Percentiles rank a stretch among this genome's conserved stretches.
phyloP scores from a whole-genome alignment of 2,888 invertebrate species.

The Amiota minor region DNA sequence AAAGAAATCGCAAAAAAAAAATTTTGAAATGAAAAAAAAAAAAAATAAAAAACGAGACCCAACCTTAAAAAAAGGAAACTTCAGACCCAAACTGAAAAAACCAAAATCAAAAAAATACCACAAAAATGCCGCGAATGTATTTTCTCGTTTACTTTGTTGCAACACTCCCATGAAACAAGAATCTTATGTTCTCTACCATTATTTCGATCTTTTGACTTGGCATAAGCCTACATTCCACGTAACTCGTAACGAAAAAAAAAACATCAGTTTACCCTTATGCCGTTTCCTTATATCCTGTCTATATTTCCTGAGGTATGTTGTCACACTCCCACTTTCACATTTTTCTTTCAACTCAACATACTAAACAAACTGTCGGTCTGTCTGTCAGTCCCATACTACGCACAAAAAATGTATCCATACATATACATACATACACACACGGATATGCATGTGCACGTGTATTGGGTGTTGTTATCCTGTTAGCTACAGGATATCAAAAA shows the following conservation, averaged over 20 bases:
- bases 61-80: background rate
- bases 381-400: constrained; percentile 24
- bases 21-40: background rate
- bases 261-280: constrained; percentile 65
- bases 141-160: constrained; percentile 28
- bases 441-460: background rate
- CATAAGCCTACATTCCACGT: constrained; percentile 3
- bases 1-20: background rate
- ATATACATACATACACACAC: too few relatives aligned
- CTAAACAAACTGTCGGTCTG: background rate
- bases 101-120: constrained; percentile 43
- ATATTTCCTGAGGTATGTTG: constrained; percentile 31
- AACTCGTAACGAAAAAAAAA: constrained; percentile 48
- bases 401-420: constrained; percentile 18
- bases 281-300: constrained; percentile 57
- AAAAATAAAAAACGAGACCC: background rate
- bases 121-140: constrained; percentile 60
- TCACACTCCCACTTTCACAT: constrained; percentile 29
- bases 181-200: background rate
- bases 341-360: too few relatives aligned
- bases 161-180: too few relatives aligned
- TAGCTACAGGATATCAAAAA: background rate
- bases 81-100: background rate
- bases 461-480: constrained; percentile 20
- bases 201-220: constrained; percentile 16